Percentiles rank a stretch among this genome's conserved stretches.
phyloP scores from a whole-genome alignment of 1,140 invertebrate genomes.

The Eubasilissa regina region DNA sequence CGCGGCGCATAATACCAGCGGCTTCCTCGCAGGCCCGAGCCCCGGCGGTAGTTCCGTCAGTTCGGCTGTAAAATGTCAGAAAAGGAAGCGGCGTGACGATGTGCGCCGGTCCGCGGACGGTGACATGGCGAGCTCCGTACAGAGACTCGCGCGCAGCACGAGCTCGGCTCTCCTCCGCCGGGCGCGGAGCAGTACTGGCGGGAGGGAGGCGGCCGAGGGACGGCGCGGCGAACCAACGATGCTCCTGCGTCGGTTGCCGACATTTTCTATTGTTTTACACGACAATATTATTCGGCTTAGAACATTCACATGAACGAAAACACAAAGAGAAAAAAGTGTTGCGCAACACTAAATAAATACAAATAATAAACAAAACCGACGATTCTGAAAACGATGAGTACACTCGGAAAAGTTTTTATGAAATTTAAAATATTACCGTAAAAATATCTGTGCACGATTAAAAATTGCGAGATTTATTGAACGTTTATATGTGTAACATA shows the following conservation, averaged over 20 bases:
- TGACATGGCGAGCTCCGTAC: constrained; percentile 9
- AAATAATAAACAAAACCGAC: too few species aligned
- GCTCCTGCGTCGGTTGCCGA: constrained; percentile 31
- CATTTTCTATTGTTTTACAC: constrained; percentile 25
- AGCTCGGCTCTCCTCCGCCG: constrained; percentile 19
- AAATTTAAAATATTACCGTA: too few species aligned
- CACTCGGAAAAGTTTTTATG: too few species aligned
- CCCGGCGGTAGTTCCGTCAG: constrained; percentile 6
- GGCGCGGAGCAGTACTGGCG: constrained; percentile 46
- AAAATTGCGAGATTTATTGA: too few species aligned
- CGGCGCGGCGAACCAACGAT: constrained; percentile 25
- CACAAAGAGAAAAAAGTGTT: too few species aligned
- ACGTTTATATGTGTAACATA: too few species aligned
- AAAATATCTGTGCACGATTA: too few species aligned
- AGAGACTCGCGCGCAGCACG: not conserved
- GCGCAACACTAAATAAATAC: too few species aligned
- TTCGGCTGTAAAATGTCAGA: constrained; percentile 25
- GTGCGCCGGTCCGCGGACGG: constrained; percentile 26
- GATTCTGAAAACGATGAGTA: too few species aligned
- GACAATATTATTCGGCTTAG: too few species aligned
- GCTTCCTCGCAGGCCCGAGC: not conserved
- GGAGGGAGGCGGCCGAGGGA: constrained; percentile 36
- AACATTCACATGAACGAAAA: too few species aligned
- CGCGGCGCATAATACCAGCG: constrained; percentile 17
- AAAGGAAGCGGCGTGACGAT: constrained; percentile 39